phyloP scores from a whole-genome alignment of 2,888 invertebrate genomes.

The Anarsia innoxiella region DNA sequence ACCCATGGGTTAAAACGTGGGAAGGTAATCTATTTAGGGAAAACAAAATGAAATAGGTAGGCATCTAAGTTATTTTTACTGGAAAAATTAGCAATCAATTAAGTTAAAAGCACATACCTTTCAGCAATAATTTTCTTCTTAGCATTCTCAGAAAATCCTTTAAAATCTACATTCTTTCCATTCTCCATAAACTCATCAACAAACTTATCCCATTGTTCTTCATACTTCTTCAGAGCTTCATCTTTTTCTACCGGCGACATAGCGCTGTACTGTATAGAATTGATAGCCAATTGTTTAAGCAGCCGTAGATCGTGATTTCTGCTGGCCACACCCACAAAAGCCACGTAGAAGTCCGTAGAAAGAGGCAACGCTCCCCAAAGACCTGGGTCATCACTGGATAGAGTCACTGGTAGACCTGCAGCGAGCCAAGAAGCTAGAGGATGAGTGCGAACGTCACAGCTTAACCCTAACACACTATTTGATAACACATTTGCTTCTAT shows the following conservation, averaged over 20 bases:
- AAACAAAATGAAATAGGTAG: no score
- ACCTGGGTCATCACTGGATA: constrained; percentile 87
- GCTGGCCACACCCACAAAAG: constrained; percentile 84
- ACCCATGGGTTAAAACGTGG: no score
- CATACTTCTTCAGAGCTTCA: constrained; percentile 69
- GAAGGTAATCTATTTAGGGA: no score
- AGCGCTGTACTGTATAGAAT: constrained; percentile 82
- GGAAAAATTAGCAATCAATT: no score
- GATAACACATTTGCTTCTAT: constrained; percentile 88
- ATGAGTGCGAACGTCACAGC: constrained; percentile 84
- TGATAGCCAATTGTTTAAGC: constrained; percentile 82
- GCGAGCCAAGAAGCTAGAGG: constrained; percentile 80
- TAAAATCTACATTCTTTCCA: no score
- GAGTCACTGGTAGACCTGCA: constrained; percentile 80
- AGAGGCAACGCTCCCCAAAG: constrained; percentile 83
- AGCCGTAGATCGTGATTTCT: constrained; percentile 79
- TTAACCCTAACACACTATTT: constrained; percentile 82
- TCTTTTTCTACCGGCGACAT: constrained; percentile 63
- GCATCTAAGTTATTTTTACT: no score
- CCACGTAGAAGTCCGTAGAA: constrained; percentile 86
- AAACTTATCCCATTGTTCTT: constrained; percentile 74
- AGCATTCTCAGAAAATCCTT: no score
- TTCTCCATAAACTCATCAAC: constrained; percentile 45
- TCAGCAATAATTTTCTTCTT: no score
- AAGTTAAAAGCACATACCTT: no score